phyloP scores from a whole-genome alignment of 1,140 invertebrate species.

The Aphaenogaster floridana region DNA sequence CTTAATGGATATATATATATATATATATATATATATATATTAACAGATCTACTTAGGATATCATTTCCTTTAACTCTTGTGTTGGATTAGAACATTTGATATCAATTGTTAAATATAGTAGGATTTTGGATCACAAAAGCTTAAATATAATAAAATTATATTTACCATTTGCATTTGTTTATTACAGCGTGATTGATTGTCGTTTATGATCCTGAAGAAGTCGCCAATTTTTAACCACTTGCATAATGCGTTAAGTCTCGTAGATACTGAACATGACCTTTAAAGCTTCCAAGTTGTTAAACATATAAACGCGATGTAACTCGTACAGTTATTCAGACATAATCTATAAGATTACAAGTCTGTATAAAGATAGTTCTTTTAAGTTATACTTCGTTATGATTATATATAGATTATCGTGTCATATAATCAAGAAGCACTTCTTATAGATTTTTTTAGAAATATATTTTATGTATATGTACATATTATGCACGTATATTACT shows the following conservation, averaged over 20 bases:
- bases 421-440: neutral
- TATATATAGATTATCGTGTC: conserved; percentile 15
- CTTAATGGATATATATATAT: neutral
- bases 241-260: conserved; percentile 19
- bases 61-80: neutral
- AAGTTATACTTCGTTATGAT: conserved; percentile 34
- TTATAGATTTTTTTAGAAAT: conserved; percentile 12
- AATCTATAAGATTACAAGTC: conserved; percentile 19
- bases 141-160: conserved; percentile 12
- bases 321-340: conserved; percentile 36
- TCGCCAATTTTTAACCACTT: conserved; percentile 47
- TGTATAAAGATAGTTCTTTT: neutral
- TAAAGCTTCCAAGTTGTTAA: conserved; percentile 26
- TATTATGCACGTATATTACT: conserved; percentile 25
- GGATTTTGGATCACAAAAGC: conserved; percentile 6
- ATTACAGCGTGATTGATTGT: conserved; percentile 48
- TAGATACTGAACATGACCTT: conserved; percentile 18
- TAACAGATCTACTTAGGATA: neutral
- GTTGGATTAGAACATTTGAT: neutral
- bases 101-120: conserved; percentile 11
- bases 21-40: neutral
- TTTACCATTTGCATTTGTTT: conserved; percentile 43
- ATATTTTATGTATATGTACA: conserved; percentile 29
- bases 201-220: conserved; percentile 52
- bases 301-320: neutral